Evolutionary conservation across 2,888 invertebrate genomes (phyloP).

Genomic region (Acrobasis repandana): DNA sequence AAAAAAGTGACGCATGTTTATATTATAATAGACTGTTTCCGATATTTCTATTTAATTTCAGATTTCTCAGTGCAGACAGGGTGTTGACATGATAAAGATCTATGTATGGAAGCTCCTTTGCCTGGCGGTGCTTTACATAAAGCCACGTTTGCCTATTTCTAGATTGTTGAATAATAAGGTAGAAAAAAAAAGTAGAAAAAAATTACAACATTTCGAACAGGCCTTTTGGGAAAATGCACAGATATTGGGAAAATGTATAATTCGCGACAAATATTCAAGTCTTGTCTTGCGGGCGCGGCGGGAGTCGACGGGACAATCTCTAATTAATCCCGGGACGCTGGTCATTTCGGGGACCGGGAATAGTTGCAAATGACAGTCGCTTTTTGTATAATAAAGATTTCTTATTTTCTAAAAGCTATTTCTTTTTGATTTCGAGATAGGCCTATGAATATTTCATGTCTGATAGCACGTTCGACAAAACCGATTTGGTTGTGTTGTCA

Average conservation of each 20-base stretch:
- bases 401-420: background rate
- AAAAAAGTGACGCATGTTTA: no score
- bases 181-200: no score
- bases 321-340: slow-evolving; percentile 14
- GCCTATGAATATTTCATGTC: background rate
- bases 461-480: no score
- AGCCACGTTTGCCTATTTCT: no score
- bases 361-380: slow-evolving; percentile 14
- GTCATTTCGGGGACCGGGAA: slow-evolving; percentile 10
- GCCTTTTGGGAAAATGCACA: slow-evolving; percentile 5
- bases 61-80: no score
- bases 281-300: background rate
- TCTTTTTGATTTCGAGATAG: background rate
- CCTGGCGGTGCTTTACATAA: no score
- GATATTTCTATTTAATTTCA: no score
- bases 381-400: slow-evolving; percentile 5
- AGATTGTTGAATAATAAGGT: no score
- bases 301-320: slow-evolving; percentile 11
- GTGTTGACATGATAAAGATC: no score
- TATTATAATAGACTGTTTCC: no score
- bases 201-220: background rate
- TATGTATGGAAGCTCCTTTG: no score
- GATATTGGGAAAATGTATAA: slow-evolving; percentile 13
- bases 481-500: no score
- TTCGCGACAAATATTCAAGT: slow-evolving; percentile 11